phyloP scores from a whole-genome alignment of 2,888 invertebrate genomes.

The Darwinula stevensoni region DNA sequence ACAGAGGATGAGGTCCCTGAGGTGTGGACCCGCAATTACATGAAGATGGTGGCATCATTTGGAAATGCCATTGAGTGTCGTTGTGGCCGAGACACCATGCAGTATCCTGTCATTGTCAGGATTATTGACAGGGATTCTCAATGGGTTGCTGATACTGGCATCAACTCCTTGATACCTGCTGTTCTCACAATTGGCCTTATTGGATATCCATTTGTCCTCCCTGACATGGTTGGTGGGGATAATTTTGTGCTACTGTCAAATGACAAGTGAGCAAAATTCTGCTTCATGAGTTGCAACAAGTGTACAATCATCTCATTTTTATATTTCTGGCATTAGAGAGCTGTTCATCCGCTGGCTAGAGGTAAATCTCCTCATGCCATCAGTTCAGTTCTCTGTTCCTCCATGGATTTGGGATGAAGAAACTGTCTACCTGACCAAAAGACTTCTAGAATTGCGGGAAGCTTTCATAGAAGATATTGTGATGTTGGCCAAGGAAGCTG shows the following conservation, averaged over 20 bases:
- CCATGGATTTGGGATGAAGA: conserved; percentile 46
- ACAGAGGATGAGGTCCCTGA: no score
- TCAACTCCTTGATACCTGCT: conserved; percentile 37
- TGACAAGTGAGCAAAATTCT: conserved; percentile 1
- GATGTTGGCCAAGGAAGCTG: conserved; percentile 21
- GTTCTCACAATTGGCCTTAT: conserved; percentile 26
- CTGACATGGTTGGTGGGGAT: conserved; percentile 36
- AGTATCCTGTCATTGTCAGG: no score
- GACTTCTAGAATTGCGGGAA: conserved; percentile 21
- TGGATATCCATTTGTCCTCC: conserved; percentile 39
- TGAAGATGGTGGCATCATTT: no score
- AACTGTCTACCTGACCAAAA: conserved; percentile 11
- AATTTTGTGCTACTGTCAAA: conserved; percentile 18
- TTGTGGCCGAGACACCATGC: no score
- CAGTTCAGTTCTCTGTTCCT: conserved; percentile 42
- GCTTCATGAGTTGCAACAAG: no score
- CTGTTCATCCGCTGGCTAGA: conserved; percentile 47
- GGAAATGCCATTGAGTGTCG: no score
- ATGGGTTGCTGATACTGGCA: conserved; percentile 32
- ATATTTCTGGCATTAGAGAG: no score
- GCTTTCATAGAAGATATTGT: conserved; percentile 20
- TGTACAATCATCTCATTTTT: no score
- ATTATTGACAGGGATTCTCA: no score
- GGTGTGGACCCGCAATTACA: no score
- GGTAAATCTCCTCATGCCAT: conserved; percentile 41